These are phyloP conservation scores for Drosophila navojoa DNA, from an alignment of 1,140 invertebrate genomes.

Conservation along the genomic window DNA sequence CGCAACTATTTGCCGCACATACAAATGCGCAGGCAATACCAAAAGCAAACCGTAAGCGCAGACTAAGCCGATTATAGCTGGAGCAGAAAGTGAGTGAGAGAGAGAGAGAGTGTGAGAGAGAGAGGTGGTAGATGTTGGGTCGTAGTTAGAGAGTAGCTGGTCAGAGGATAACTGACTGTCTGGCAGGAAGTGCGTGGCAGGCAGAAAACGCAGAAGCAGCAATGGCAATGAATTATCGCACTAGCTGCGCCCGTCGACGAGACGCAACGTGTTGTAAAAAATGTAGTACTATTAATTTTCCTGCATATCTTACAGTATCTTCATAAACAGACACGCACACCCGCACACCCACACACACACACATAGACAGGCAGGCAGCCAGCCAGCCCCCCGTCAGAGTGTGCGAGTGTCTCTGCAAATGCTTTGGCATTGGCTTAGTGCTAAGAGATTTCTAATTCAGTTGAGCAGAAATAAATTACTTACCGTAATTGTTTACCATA, in stretches of 20 bases:
- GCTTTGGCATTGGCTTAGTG: slow-evolving; percentile 72
- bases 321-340: slow-evolving; percentile 72
- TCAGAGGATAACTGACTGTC: slow-evolving; percentile 29
- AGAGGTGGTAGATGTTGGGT: background rate
- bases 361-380: background rate
- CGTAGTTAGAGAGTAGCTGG: background rate
- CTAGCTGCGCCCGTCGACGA: slow-evolving; percentile 71
- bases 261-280: slow-evolving; percentile 82
- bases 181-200: slow-evolving; percentile 71
- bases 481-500: slow-evolving; percentile 81
- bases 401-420: slow-evolving; percentile 24
- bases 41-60: slow-evolving; percentile 80
- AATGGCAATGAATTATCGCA: slow-evolving; percentile 77
- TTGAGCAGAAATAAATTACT: slow-evolving; percentile 82
- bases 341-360: background rate
- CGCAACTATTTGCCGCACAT: slow-evolving; percentile 34
- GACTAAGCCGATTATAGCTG: slow-evolving; percentile 80
- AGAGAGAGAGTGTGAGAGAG: background rate
- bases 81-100: slow-evolving; percentile 50
- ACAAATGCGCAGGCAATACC: slow-evolving; percentile 76
- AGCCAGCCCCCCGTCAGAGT: slow-evolving; percentile 1
- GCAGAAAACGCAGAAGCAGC: slow-evolving; percentile 37
- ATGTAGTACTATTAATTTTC: slow-evolving; percentile 80
- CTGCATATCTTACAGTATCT: slow-evolving; percentile 82
- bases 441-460: slow-evolving; percentile 82